Conservation (phyloP, 2,797 vertebrate species). For the Pantherophis vulpinus region DNA sequence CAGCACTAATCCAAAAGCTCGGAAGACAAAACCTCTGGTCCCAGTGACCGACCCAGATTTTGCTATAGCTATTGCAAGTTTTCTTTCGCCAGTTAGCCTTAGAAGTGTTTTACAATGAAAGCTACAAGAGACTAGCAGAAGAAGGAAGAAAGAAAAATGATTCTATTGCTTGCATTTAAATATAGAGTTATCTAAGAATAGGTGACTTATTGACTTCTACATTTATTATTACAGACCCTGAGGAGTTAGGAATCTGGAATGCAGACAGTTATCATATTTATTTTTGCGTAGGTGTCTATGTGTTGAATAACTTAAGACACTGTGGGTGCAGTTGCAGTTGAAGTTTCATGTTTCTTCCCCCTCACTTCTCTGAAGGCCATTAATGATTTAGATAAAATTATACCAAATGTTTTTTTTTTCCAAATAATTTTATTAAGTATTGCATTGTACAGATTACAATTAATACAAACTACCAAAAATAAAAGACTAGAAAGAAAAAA, state of each 20-base stretch:
- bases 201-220: conserved; percentile 51
- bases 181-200: conserved; percentile 52
- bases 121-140: conserved; percentile 33
- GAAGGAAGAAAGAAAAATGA: conserved; percentile 46
- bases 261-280: conserved; percentile 37
- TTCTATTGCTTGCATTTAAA: conserved; percentile 60
- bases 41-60: background rate
- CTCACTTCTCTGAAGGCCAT: background rate
- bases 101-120: conserved; percentile 50
- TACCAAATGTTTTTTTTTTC: background rate
- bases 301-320: conserved; percentile 40
- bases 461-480: background rate
- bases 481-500: background rate
- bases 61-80: conserved; percentile 38
- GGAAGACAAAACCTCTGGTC: background rate
- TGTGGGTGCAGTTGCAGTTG: conserved; percentile 33
- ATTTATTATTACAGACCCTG: conserved; percentile 48
- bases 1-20: background rate
- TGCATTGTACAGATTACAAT: background rate
- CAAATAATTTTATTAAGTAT: background rate
- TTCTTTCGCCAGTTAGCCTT: conserved; percentile 55
- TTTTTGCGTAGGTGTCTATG: conserved; percentile 22
- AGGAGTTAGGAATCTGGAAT: conserved; percentile 43
- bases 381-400: conserved; percentile 24
- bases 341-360: conserved; percentile 34